Base-by-base conservation (phyloP, 2,113 vertebrate species). In the Scatophagus argus region DNA sequence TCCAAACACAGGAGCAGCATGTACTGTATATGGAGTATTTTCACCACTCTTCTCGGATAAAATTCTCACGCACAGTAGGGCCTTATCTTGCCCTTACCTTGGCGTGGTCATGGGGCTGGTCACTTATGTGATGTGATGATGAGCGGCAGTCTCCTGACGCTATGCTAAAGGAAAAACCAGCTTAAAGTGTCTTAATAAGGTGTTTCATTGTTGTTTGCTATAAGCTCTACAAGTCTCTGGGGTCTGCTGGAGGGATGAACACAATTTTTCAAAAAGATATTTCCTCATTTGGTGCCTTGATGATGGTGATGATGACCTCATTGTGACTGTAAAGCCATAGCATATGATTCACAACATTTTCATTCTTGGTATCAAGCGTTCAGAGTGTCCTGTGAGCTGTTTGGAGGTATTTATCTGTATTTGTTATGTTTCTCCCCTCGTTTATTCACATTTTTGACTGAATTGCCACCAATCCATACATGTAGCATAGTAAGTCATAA, bases 111-210 rank as follows among this genome's bases (percentile, higher is more conserved):
- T 44, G 44, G 16, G 66, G 44, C 43, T 25, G 52, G 32, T 81
- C 65, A 43, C 16, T 51, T 74, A 52, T 41, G 36, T 90, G 88
- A 92, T 46, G 60, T 71, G 65, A 92, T 78, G 79, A 43, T 23
- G 13, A 61, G 73, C 8, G 88, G 80, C 89, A 84, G 72, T 25
- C 63, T 85, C 81, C 82, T 82, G 85, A 82, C 77, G 13, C 80
- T 59, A 71, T 80, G 44, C 71, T 72, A 9, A 55, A 32, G 27
- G 16, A 19, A 31, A 34, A 34, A 8, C 19, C 41, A n/a, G 0
- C 44, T 34, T 3, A 12, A 16, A 23, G 21, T 29, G 5, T 64
- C 5, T 63, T 21, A 13, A 3, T 14, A 21, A 44, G 25, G 16
- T 10, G 9, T 17, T 62, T 8, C 21, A 46, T 1, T 34, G 3